phyloP scores from a whole-genome alignment of 2,888 invertebrate genomes.

The Cephalotes varians region DNA sequence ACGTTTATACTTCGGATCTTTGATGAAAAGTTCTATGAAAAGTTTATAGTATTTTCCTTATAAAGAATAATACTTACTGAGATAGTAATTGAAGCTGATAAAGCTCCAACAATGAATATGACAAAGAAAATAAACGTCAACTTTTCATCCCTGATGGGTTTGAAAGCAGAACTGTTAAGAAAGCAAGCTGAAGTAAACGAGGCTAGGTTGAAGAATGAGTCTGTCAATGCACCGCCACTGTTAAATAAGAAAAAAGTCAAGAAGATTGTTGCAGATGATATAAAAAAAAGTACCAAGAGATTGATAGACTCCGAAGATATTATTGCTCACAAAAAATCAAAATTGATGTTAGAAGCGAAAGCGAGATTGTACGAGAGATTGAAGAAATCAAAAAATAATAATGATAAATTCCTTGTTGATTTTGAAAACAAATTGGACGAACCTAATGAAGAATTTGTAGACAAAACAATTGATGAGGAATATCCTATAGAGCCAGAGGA shows the following conservation, averaged over 20 bases:
- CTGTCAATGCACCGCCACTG: constrained; percentile 60
- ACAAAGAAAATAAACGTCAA: constrained; percentile 83
- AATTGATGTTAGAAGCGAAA: constrained; percentile 84
- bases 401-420: constrained; percentile 82
- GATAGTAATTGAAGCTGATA: not conserved
- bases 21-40: not conserved
- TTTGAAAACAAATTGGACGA: constrained; percentile 80
- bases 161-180: constrained; percentile 95
- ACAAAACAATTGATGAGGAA: constrained; percentile 69
- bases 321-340: constrained; percentile 82
- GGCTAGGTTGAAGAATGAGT: constrained; percentile 87
- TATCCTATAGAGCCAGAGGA: constrained; percentile 81
- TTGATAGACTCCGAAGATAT: constrained; percentile 78
- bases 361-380: constrained; percentile 81
- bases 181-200: constrained; percentile 94
- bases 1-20: not conserved
- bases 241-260: constrained; percentile 78
- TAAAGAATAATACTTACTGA: not conserved
- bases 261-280: constrained; percentile 82
- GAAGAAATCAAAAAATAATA: constrained; percentile 77
- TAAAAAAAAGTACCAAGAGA: constrained; percentile 69
- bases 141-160: constrained; percentile 88
- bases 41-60: not conserved
- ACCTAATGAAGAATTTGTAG: constrained; percentile 74
- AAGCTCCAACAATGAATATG: constrained; percentile 76